These are phyloP conservation scores for Chironomus riparius DNA, from an alignment of 2,888 invertebrate genomes.

Conservation along the genomic window DNA sequence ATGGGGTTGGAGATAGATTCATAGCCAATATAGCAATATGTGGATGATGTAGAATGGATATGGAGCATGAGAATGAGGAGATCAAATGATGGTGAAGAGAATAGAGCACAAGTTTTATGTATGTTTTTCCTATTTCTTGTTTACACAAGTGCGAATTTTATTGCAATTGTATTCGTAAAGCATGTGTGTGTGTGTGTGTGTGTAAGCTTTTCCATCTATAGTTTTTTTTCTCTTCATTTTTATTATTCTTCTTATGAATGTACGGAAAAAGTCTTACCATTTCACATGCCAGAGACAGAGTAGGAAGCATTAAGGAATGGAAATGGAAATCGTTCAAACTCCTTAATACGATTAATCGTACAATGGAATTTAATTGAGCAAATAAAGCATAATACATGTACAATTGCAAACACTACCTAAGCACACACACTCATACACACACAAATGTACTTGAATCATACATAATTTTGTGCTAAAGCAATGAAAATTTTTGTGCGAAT, in stretches of 20 bases:
- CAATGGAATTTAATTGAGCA: conserved; percentile 18
- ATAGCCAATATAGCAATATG: neutral
- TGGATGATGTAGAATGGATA: neutral
- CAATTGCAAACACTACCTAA: neutral
- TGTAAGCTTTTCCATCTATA: neutral
- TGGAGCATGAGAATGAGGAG: neutral
- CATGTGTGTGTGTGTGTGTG: conserved; percentile 9
- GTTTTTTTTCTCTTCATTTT: neutral
- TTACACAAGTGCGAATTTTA: conserved; percentile 26
- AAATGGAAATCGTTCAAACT: neutral
- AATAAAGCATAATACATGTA: conserved; percentile 22
- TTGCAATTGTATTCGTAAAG: neutral
- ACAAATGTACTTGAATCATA: neutral
- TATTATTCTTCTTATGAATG: too few species aligned
- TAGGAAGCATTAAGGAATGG: neutral
- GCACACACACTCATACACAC: neutral
- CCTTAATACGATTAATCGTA: neutral
- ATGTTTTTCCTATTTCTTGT: conserved; percentile 18
- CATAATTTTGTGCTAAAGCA: neutral
- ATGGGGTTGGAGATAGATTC: neutral
- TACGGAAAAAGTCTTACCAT: neutral
- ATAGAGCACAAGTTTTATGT: conserved; percentile 5
- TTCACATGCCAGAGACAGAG: too few species aligned
- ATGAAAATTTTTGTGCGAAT: conserved; percentile 2
- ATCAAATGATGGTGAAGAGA: neutral